These are phyloP conservation scores for Erythrolamprus reginae DNA, from an alignment of 2,113 vertebrate species.

Conservation along the genomic window DNA sequence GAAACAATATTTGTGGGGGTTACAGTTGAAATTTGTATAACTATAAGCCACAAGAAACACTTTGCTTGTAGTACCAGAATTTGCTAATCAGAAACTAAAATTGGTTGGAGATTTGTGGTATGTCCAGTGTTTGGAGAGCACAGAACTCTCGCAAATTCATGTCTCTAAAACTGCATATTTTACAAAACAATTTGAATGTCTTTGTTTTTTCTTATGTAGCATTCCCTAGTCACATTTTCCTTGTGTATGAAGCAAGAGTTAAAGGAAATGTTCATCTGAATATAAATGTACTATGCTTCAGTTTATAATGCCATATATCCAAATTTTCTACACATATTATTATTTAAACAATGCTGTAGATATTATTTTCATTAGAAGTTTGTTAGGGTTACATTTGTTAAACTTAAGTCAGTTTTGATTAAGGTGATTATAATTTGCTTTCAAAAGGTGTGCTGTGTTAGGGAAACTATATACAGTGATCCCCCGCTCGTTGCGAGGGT, in stretches of 20 bases:
- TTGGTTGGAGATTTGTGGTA: neutral
- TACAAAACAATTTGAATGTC: slow-evolving; percentile 9
- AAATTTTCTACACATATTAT: slow-evolving; percentile 34
- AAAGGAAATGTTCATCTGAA: neutral
- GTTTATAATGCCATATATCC: slow-evolving; percentile 19
- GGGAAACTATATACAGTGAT: slow-evolving; percentile 29
- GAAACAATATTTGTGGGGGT: neutral
- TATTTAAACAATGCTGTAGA: slow-evolving; percentile 8
- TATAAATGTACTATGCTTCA: slow-evolving; percentile 19
- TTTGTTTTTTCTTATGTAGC: neutral
- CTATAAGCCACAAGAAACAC: neutral
- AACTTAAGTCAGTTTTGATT: slow-evolving; percentile 43
- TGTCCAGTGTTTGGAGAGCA: neutral
- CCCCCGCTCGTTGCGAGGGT: too few species aligned
- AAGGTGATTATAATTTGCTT: slow-evolving; percentile 39
- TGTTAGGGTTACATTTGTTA: slow-evolving; percentile 36
- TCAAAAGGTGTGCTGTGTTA: slow-evolving; percentile 38
- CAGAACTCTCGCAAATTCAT: neutral
- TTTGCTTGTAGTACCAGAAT: neutral
- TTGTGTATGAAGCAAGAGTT: neutral
- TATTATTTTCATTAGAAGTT: too few species aligned
- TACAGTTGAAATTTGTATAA: neutral
- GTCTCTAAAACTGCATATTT: neutral
- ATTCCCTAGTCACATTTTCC: neutral
- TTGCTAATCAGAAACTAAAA: neutral